Percentiles rank a stretch among this genome's conserved stretches.
These are phyloP conservation scores for Amia ocellicauda DNA, from an alignment of 2,113 vertebrate genomes.

Conservation along the genomic window DNA sequence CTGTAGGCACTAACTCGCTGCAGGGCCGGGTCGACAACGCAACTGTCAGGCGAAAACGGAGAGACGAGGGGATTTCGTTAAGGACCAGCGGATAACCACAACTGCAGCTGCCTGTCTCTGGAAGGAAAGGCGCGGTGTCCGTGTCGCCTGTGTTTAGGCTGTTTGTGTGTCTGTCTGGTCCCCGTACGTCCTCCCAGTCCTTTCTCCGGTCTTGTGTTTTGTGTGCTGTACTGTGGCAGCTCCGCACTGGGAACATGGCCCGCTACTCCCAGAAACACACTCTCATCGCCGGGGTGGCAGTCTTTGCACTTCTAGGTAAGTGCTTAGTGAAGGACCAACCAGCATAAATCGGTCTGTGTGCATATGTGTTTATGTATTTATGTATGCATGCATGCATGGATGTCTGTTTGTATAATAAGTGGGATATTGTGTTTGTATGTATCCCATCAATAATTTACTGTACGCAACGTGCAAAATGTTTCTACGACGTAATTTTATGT, in stretches of 20 bases:
- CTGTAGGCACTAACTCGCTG: not conserved
- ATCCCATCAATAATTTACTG: no score
- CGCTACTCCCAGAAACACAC: slow-evolving; percentile 2
- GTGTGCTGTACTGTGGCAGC: slow-evolving; percentile 13
- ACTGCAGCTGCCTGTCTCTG: not conserved
- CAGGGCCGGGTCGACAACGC: not conserved
- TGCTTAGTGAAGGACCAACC: slow-evolving; percentile 13
- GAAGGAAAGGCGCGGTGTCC: not conserved
- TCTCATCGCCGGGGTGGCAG: slow-evolving; percentile 27
- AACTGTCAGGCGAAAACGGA: not conserved
- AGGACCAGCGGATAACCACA: not conserved
- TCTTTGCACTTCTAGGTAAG: slow-evolving; percentile 52
- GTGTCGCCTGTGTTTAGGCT: not conserved
- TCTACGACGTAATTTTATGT: no score
- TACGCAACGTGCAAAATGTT: no score
- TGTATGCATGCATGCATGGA: no score
- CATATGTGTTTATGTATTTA: no score
- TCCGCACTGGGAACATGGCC: slow-evolving; percentile 41
- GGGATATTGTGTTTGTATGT: no score
- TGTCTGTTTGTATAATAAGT: no score
- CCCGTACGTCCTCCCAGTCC: slow-evolving; percentile 7
- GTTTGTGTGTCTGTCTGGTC: not conserved
- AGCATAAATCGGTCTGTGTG: no score
- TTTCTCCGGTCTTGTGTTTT: slow-evolving; percentile 1
- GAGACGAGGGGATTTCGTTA: not conserved